A percentile compares a stretch with the other conserved stretches of the same genome.
phyloP scores from a whole-genome alignment of 2,113 vertebrate genomes.

The Dipodomys merriami region DNA sequence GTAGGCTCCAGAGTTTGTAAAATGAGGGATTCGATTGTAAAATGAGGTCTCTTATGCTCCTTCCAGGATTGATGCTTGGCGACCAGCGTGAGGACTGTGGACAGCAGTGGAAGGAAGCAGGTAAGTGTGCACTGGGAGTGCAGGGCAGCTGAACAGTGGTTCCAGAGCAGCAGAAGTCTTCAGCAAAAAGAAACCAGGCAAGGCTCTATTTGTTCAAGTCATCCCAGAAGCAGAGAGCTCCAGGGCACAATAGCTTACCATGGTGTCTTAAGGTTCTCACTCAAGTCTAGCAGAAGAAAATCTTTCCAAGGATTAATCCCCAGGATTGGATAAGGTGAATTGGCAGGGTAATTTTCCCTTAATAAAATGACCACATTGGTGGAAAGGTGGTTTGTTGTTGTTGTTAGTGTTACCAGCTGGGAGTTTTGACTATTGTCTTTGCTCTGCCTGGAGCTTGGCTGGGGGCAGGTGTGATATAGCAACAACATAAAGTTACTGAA shows the following conservation, averaged over 20 bases:
- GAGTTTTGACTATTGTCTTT: constrained; percentile 48
- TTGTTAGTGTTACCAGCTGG: constrained; percentile 3
- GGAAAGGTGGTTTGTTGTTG: neutral
- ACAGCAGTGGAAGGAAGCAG: constrained; percentile 29
- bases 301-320: neutral
- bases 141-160: neutral
- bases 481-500: neutral
- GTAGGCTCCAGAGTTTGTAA: constrained; percentile 53
- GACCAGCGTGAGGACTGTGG: neutral
- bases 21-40: constrained; percentile 60
- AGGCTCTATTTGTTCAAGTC: neutral
- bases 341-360: constrained; percentile 6
- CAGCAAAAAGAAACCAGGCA: constrained; percentile 5
- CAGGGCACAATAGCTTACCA: neutral
- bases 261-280: neutral
- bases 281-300: neutral
- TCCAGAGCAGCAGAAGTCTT: neutral
- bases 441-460: neutral
- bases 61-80: constrained; percentile 42
- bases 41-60: constrained; percentile 16
- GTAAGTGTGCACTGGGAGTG: constrained; percentile 54
- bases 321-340: neutral
- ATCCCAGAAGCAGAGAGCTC: neutral
- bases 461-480: neutral
- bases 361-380: neutral